Percentiles rank a stretch among this genome's conserved stretches.
phyloP scores from a whole-genome alignment of 2,797 vertebrate genomes.

The Toxotes lorentzi region DNA sequence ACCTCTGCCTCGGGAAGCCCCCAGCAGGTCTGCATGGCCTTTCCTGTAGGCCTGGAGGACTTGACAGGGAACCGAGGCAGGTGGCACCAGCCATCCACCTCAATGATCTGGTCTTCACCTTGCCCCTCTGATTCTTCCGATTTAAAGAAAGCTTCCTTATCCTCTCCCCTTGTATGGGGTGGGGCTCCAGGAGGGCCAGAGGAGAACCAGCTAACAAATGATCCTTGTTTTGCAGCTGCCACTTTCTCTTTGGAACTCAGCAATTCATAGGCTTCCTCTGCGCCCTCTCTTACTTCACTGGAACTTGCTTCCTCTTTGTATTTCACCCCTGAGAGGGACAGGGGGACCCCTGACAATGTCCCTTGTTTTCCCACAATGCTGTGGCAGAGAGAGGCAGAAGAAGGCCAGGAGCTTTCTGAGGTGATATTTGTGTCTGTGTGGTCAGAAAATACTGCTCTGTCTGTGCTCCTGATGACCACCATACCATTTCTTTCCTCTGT shows the following conservation, averaged over 20 bases:
- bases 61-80: constrained; percentile 64
- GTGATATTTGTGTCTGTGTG: constrained; percentile 48
- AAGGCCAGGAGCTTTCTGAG: constrained; percentile 64
- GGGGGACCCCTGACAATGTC: constrained; percentile 39
- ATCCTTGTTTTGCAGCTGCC: constrained; percentile 37
- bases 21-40: constrained; percentile 73
- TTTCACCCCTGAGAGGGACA: constrained; percentile 43
- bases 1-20: constrained; percentile 90
- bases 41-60: constrained; percentile 51
- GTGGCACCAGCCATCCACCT: constrained; percentile 82
- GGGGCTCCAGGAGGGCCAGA: constrained; percentile 29
- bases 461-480: constrained; percentile 74
- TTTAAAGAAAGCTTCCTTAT: constrained; percentile 48
- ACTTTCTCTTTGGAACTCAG: constrained; percentile 64
- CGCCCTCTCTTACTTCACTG: constrained; percentile 45
- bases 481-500: constrained; percentile 72
- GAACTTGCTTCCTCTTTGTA: constrained; percentile 39
- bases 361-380: constrained; percentile 43
- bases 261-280: constrained; percentile 68
- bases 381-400: constrained; percentile 47
- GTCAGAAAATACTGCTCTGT: constrained; percentile 77
- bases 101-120: constrained; percentile 81
- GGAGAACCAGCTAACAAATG: constrained; percentile 50
- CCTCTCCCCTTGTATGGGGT: constrained; percentile 33
- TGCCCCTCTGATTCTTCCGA: constrained; percentile 48